A percentile compares a stretch with the other conserved stretches of the same genome.
phyloP scores from a whole-genome alignment of 1,140 invertebrate species.

The Medauroidea extradentata region DNA sequence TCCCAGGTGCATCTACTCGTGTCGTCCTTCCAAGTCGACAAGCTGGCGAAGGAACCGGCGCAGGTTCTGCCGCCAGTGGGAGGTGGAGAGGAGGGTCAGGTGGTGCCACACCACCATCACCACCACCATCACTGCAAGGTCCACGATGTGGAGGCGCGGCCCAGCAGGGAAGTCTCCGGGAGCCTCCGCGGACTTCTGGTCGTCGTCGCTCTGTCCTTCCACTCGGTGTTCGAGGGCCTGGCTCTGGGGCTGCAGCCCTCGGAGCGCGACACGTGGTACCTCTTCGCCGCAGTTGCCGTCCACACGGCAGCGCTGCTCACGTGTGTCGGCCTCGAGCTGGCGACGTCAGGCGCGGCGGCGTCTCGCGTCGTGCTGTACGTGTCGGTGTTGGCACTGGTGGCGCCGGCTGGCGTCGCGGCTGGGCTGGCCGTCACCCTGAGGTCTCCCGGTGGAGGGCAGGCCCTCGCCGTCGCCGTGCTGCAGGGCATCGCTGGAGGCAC shows the following conservation, averaged over 20 bases:
- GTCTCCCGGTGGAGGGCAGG: conserved; percentile 15
- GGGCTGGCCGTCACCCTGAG: conserved; percentile 39
- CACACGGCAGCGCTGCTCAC: conserved; percentile 53
- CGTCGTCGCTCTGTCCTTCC: conserved; percentile 57
- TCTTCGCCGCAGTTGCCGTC: conserved; percentile 49
- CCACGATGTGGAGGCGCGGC: conserved; percentile 5
- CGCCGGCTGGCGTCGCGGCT: conserved; percentile 41
- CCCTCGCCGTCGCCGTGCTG: conserved; percentile 23
- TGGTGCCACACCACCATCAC: background rate
- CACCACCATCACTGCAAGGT: conserved; percentile 13
- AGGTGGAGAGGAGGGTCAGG: background rate
- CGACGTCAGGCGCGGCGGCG: conserved; percentile 33
- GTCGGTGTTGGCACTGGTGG: conserved; percentile 38
- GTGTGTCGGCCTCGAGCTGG: conserved; percentile 43
- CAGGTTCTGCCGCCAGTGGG: background rate
- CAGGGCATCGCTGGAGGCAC: conserved; percentile 55
- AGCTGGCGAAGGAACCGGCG: background rate
- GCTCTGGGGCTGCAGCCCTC: conserved; percentile 55
- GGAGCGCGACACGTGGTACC: conserved; percentile 44
- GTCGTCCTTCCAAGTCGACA: conserved; percentile 9
- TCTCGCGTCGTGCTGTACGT: conserved; percentile 37
- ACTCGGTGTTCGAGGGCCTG: conserved; percentile 62
- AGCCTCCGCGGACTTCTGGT: conserved; percentile 46
- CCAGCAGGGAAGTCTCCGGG: conserved; percentile 4
- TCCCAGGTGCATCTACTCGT: conserved; percentile 13